These are phyloP conservation scores for Rapana venosa DNA, from an alignment of 2,888 invertebrate species.

Conservation along the genomic window DNA sequence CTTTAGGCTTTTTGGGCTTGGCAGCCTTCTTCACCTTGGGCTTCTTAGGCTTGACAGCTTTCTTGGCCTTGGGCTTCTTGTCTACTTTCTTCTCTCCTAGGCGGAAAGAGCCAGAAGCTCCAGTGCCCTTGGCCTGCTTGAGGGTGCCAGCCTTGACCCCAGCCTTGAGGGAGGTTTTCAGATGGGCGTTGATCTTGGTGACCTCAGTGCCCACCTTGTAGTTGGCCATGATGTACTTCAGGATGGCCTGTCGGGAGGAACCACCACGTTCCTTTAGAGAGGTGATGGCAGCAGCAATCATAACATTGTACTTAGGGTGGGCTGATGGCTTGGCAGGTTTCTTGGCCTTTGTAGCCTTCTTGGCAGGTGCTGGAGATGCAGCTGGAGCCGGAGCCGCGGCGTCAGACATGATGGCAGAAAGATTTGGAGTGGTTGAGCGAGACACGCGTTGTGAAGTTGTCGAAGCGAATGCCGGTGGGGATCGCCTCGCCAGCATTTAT, in stretches of 20 bases:
- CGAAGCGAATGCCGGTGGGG: background rate
- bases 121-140: constrained; percentile 65
- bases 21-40: constrained; percentile 14
- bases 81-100: constrained; percentile 53
- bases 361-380: background rate
- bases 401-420: background rate
- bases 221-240: constrained; percentile 76
- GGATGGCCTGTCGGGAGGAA: constrained; percentile 79
- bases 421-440: background rate
- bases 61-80: constrained; percentile 34
- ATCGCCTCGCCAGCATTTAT: background rate
- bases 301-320: constrained; percentile 77
- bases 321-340: constrained; percentile 69
- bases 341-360: constrained; percentile 54
- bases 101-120: constrained; percentile 56
- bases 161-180: constrained; percentile 69
- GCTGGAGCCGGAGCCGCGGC: background rate
- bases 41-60: constrained; percentile 28
- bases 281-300: constrained; percentile 78
- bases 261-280: constrained; percentile 78
- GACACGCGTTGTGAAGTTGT: background rate
- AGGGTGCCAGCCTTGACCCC: constrained; percentile 67
- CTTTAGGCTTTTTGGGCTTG: constrained; percentile 35
- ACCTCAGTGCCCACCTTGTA: constrained; percentile 44
- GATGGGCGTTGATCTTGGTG: constrained; percentile 63